Conservation (phyloP, 2,888 invertebrate species). For the Noctua comes region DNA sequence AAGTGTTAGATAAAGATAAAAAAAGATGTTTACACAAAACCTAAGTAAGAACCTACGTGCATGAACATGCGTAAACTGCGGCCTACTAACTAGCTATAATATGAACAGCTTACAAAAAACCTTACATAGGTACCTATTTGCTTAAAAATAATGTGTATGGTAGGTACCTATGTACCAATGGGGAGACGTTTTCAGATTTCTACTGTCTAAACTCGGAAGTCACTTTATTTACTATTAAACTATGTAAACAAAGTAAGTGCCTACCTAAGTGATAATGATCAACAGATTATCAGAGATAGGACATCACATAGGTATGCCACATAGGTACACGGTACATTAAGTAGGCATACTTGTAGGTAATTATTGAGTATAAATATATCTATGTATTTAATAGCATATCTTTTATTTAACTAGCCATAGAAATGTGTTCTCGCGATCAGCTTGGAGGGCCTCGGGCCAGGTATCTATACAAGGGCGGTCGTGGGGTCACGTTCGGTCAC, state of each 20-base stretch:
- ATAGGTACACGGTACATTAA: background rate
- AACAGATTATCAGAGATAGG: background rate
- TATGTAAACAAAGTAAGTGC: background rate
- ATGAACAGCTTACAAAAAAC: background rate
- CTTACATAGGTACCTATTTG: too few relatives aligned
- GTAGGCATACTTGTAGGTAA: background rate
- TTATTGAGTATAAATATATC: background rate
- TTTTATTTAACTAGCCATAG: background rate
- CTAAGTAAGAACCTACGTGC: background rate
- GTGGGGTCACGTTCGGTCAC: constrained; percentile 88
- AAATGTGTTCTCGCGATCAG: constrained; percentile 40
- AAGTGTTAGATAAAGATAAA: background rate
- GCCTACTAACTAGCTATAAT: background rate
- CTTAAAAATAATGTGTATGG: background rate
- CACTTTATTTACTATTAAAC: background rate
- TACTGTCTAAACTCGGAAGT: background rate
- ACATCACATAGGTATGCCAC: background rate
- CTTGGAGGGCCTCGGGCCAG: constrained; percentile 62
- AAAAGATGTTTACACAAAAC: background rate
- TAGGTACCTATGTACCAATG: background rate
- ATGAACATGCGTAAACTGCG: background rate
- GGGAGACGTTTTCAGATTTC: background rate
- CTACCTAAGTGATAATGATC: background rate
- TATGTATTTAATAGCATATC: background rate
- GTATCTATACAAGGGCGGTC: constrained; percentile 75